Evolutionary conservation across 2,797 vertebrate species (phyloP), one percentile per base, ranked within the genome.

Genomic region (Ceryle rudis): DNA sequence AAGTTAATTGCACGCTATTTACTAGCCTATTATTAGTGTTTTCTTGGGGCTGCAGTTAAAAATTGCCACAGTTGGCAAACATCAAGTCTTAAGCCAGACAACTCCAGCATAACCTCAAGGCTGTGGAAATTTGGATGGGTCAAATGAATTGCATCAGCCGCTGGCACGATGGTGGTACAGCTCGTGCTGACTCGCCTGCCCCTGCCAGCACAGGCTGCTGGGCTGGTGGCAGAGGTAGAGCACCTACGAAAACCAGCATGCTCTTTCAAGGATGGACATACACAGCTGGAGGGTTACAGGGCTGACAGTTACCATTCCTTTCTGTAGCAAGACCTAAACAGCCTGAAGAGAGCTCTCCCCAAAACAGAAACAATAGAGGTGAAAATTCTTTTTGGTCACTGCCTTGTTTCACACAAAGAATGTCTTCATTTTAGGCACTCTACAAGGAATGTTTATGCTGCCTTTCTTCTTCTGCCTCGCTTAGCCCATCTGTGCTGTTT

Each of bases 391-490:
- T 82, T 66, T 37, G 9, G 26, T 79, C 2, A 0, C 54, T 70
- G 5, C 16, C 49, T 29, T 88, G 16, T 51, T 85, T 31, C 25
- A 42, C 42, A 31, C 51, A 81, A 78, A 82, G 33, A 14, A 71
- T 26, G 28, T 51, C 75, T 94, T 93, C 10, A 54, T 94, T 90
- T 91, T 46, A 91, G 51, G 58, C 46, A 33, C 35, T 67, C 65
- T 58, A 35, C 70, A 60, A 1, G 5, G 31, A 87, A 81, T 5
- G 11, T 29, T 90, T 64, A 52, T 19, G 47, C n/a, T 82, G 49
- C 7, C 54, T 91, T 86, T 93, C 52, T 86, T 91, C 61, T 95
- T 92, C 84, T 74, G 72, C 91, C 61, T 96, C 85, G 26, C 46
- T 90, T 85, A 71, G 2, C 42, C 92, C 86, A 81, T 81, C 85